phyloP scores from a whole-genome alignment of 2,888 invertebrate species.

The Agrenia bidenticulata region DNA sequence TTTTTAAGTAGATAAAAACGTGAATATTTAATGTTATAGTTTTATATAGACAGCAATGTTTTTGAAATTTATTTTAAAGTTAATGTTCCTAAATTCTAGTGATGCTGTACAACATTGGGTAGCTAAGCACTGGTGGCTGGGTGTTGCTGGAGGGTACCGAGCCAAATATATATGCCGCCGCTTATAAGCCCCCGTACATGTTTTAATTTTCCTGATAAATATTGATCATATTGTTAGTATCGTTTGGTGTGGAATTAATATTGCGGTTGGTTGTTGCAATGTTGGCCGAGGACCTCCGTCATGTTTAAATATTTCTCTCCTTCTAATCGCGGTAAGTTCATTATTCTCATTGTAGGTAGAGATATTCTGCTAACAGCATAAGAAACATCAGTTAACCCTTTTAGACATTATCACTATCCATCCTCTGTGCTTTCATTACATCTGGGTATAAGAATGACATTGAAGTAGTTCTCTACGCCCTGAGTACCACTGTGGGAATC shows the following conservation, averaged over 20 bases:
- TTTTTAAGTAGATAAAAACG: too few species aligned
- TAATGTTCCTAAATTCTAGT: too few species aligned
- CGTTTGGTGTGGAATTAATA: too few species aligned
- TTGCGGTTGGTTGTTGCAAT: background rate
- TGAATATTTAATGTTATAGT: too few species aligned
- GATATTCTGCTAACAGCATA: background rate
- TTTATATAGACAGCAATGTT: too few species aligned
- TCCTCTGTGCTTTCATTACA: background rate
- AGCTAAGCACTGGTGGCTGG: background rate
- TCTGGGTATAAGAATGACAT: background rate
- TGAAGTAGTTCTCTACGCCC: background rate
- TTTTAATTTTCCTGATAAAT: too few species aligned
- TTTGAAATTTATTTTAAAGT: too few species aligned
- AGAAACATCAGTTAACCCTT: background rate
- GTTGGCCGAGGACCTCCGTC: slow-evolving; percentile 16
- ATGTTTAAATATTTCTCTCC: slow-evolving; percentile 1
- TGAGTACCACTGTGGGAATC: slow-evolving; percentile 16
- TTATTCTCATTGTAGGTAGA: background rate
- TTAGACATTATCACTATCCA: slow-evolving; percentile 13
- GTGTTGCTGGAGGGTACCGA: slow-evolving; percentile 1
- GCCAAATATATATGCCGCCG: background rate
- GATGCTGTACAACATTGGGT: background rate
- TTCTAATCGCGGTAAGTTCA: slow-evolving; percentile 9
- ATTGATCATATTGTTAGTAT: background rate
- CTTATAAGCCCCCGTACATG: too few species aligned